These are phyloP conservation scores for Aphelocoma coerulescens DNA, from an alignment of 2,113 vertebrate genomes.

Conservation along the genomic window DNA sequence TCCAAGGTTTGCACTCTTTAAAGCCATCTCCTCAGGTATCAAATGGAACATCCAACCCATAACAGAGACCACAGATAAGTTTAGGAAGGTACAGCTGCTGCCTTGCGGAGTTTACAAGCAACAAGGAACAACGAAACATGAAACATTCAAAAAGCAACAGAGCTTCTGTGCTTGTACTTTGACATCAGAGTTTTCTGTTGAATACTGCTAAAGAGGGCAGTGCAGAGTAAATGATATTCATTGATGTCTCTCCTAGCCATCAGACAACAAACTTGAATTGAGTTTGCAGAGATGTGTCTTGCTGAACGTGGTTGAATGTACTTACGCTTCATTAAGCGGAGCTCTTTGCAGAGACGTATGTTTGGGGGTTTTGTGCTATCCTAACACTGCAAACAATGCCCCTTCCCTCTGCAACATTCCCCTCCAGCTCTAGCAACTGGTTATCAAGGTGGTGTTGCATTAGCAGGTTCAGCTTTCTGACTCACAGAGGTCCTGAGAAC, in stretches of 20 bases:
- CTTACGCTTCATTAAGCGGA: neutral
- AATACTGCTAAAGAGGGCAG: neutral
- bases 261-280: neutral
- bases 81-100: neutral
- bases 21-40: neutral
- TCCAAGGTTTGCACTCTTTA: neutral
- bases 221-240: neutral
- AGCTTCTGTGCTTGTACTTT: neutral
- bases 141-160: neutral
- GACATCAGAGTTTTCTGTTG: neutral
- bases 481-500: neutral
- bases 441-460: neutral
- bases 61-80: neutral
- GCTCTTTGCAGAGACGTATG: neutral
- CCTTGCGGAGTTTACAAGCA: neutral
- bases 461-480: neutral
- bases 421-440: neutral
- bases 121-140: neutral
- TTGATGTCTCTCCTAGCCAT: neutral
- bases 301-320: neutral
- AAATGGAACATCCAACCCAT: neutral
- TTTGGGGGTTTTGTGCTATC: neutral
- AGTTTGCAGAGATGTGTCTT: neutral
- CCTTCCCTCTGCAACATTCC: neutral
- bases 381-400: neutral